These are phyloP conservation scores for Onychomys arenicola DNA, from an alignment of 2,797 vertebrate species.

Conservation along the genomic window DNA sequence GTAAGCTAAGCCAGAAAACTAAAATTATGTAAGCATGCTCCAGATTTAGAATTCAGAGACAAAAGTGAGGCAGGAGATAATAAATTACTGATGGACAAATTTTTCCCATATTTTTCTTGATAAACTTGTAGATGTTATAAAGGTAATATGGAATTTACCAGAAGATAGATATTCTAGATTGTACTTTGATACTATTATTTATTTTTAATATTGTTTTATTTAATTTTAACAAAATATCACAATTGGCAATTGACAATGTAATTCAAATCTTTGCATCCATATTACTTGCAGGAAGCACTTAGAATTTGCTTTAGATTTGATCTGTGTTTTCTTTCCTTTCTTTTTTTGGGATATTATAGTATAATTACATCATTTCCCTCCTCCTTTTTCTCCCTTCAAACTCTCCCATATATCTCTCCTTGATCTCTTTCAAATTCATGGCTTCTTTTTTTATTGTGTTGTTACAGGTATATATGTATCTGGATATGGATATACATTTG, in stretches of 20 bases:
- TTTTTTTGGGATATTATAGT: too few relatives aligned
- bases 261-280: background rate
- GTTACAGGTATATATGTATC: too few relatives aligned
- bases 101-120: slow-evolving; percentile 4
- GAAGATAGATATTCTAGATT: background rate
- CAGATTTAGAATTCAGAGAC: background rate
- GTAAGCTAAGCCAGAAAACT: background rate
- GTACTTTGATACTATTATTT: slow-evolving; percentile 7
- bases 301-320: background rate
- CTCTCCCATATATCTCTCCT: too few relatives aligned
- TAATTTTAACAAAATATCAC: background rate
- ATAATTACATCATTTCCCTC: too few relatives aligned
- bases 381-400: too few relatives aligned
- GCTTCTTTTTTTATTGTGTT: too few relatives aligned
- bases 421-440: too few relatives aligned
- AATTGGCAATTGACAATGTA: background rate
- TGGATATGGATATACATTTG: too few relatives aligned
- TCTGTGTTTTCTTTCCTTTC: too few relatives aligned
- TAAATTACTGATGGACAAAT: background rate
- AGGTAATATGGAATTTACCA: background rate
- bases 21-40: background rate
- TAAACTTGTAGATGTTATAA: background rate
- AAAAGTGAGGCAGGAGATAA: background rate
- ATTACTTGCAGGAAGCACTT: background rate
- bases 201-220: background rate